Base-by-base conservation (phyloP, 2,797 vertebrate genomes). In the Anisognathus igniventris region DNA sequence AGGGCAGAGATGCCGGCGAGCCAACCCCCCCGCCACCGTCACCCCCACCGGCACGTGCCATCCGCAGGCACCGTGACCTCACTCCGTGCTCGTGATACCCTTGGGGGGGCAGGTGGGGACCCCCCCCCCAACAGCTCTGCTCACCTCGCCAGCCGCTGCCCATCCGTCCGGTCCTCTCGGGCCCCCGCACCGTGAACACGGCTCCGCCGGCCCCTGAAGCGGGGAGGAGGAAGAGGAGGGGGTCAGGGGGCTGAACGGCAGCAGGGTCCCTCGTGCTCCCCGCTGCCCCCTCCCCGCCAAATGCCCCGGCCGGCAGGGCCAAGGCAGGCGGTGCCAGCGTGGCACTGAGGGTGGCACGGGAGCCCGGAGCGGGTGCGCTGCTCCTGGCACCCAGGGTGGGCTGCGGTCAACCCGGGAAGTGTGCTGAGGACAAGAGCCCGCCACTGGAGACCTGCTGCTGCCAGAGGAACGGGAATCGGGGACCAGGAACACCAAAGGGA, bases 101-200 rank as follows among this genome's bases (percentile, higher is more conserved):
- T 21, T 0, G 3, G 28, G 25, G n/a, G 64, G 33, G 51, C 66
- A 77, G 56, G 47, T 33, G 51, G 70, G 81, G 77, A 70, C 18
- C 7, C 17, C 40, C 17, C 40, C 33, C 8, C 22, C 0, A 14
- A 12, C 14, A 5, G 50, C 53, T 14, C 16, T 0, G 1, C 81
- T 91, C 78, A 95, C 95, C 86, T 91, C 9, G 42, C 94, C 95
- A 88, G 88, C 51, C 4, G 90, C 92, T 85, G 88, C 95, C 95
- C 95, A 96, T 96, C 72, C 95, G 94, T 95, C 75, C 82, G 72
- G 90, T 92, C 61, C 74, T 5, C 85, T 91, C 4, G 2, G 60
- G 58, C 47, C 67, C 75, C 78, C 4, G 1, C 93, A 86, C 89
- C 1, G 12, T 5, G 2, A 91, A 93, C 82, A n/a, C 51, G 2